phyloP scores from a whole-genome alignment of 2,888 invertebrate genomes.

The Cryptocephalus moraei region DNA sequence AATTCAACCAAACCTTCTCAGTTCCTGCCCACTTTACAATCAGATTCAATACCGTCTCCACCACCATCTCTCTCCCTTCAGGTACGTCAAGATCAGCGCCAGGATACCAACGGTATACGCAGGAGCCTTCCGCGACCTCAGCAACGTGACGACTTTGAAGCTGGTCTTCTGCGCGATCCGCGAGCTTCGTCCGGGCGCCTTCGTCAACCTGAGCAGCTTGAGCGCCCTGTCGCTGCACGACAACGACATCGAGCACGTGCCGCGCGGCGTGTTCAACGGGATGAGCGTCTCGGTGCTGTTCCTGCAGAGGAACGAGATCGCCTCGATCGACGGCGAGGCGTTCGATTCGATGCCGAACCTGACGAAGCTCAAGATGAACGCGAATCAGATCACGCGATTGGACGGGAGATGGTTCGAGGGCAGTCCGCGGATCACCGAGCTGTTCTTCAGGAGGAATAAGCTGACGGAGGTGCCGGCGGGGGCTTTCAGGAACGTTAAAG shows the following conservation, averaged over 20 bases:
- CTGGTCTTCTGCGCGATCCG: conserved; percentile 12
- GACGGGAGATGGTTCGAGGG: conserved; percentile 29
- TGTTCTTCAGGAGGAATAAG: conserved; percentile 27
- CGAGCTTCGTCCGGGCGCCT: conserved; percentile 14
- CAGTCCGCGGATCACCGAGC: conserved; percentile 23
- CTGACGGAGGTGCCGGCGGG: conserved; percentile 21
- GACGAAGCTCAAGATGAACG: conserved; percentile 25
- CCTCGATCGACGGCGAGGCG: conserved; percentile 16
- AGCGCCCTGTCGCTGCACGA: conserved; percentile 14
- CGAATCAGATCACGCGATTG: conserved; percentile 26
- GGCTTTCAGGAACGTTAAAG: conserved; percentile 28
- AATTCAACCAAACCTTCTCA: too few species aligned
- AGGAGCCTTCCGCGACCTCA: conserved; percentile 17
- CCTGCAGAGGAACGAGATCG: conserved; percentile 18
- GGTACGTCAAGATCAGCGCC: conserved; percentile 14
- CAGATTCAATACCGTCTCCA: too few species aligned
- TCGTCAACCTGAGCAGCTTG: conserved; percentile 15
- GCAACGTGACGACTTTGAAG: conserved; percentile 17
- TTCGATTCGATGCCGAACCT: conserved; percentile 24
- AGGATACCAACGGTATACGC: conserved; percentile 10
- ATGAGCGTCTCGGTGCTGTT: conserved; percentile 11
- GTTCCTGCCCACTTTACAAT: too few species aligned
- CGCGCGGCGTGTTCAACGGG: conserved; percentile 17
- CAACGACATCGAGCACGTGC: conserved; percentile 15
- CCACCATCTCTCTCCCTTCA: too few species aligned